Base-by-base conservation (phyloP, 2,797 vertebrate species). In the Anomalospiza imberbis region DNA sequence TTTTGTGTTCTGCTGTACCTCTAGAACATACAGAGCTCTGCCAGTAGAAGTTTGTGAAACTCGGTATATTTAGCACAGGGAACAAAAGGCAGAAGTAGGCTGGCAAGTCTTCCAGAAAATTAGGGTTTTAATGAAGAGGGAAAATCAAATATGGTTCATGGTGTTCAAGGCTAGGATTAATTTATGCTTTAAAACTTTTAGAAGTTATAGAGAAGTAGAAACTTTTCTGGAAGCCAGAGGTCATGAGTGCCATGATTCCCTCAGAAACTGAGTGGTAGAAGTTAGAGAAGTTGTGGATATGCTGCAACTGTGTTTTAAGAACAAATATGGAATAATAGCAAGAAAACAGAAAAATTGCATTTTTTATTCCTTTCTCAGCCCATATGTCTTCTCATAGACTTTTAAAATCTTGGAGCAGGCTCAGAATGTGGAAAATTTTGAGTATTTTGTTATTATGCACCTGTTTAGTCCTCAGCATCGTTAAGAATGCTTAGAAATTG, bases 371-470 rank as follows among this genome's bases (percentile, higher is more conserved):
- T 54, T 73, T 74, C 38, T 63, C 48, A 78, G n/a, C 2, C 9
- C 66, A 0, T 25, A 4, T 51, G 5, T 81, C 16, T 51, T 38
- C 40, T 83, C 17, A 32, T 0, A 9, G 14, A 18, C 2, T 44
- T 67, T 45, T 32, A 17, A 40, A 45, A 34, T 66, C 13, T 53
- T 75, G 42, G 53, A 54, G 2, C 4, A 32, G 53, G 9, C 28
- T 83, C 40, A 44, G 51, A 63, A 47, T 32, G 18, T 45, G 26
- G 18, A 36, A 47, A 62, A 45, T 20, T 10, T 26, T 19, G 3
- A 26, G 13, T 10, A 17, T 44, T 44, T 73, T 44, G 4, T 28
- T 74, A 22, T 91, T 5, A 13, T 48, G 26, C 5, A 12, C 3
- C 3, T 58, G 5, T n/a, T 60, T 12, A n/a, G 9, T 42, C 34